These are phyloP conservation scores for Peromyscus attwateri DNA, from an alignment of 2,797 vertebrate species.

Conservation along the genomic window DNA sequence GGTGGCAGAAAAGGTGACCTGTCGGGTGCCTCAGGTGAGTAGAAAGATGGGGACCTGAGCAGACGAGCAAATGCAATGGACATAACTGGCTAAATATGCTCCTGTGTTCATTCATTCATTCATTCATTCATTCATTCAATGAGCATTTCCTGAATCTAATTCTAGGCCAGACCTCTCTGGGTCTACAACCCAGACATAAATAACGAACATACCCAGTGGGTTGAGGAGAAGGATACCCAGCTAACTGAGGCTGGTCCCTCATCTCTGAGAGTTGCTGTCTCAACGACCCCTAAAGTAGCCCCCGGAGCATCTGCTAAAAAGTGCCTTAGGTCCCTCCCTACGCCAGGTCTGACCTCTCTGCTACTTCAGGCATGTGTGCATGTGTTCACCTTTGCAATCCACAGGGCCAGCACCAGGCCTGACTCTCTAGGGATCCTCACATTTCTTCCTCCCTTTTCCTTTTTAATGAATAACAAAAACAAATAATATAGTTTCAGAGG, in stretches of 20 bases:
- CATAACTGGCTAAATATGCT: background rate
- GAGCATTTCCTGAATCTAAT: slow-evolving; percentile 21
- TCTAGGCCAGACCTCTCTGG: slow-evolving; percentile 1
- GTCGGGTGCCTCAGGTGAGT: background rate
- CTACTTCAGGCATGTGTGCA: background rate
- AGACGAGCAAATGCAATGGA: background rate
- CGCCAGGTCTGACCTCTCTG: accelerated
- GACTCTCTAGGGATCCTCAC: background rate
- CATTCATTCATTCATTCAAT: background rate
- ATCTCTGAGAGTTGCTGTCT: slow-evolving; percentile 18
- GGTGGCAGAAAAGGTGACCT: background rate
- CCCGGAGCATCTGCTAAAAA: background rate
- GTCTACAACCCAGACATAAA: background rate
- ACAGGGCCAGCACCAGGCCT: background rate
- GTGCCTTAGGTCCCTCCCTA: background rate
- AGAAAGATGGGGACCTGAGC: background rate
- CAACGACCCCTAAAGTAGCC: background rate
- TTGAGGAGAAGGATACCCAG: background rate
- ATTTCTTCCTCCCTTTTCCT: background rate
- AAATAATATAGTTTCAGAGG: background rate
- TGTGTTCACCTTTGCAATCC: slow-evolving; percentile 16
- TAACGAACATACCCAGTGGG: background rate
- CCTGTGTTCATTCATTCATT: background rate
- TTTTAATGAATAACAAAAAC: background rate
- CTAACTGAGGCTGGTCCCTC: background rate